Evolutionary conservation across 2,888 invertebrate genomes (phyloP), one percentile per base, ranked within the genome.

Genomic region (Limnephilus auricula): DNA sequence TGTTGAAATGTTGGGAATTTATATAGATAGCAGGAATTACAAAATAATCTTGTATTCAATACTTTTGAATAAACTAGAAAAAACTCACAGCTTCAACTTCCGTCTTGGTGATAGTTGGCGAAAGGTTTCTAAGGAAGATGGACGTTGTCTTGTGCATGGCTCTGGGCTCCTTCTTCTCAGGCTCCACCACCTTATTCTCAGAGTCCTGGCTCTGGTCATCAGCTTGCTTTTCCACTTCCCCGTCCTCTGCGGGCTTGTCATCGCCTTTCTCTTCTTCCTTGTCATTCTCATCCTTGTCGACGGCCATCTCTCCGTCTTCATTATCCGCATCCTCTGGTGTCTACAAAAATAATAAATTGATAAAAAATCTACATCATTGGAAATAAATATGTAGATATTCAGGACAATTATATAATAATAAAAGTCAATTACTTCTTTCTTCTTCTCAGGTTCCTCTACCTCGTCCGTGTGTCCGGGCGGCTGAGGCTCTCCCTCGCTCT

Each of bases 131-230:
- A 91, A 99, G 96, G 94, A 99, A 99, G 93, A 99, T 99, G 2
- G 99, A 99, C 40, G 99, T 98, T 0, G 99, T 99, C 94, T 99
- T 98, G 95, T 99, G 99, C 82, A 99, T 96, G 3, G 98, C 97
- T 89, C 97, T 96, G 0, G 97, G 97, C 93, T 95, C 95, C 93
- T 95, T 95, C 94, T 95, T 96, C 25, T 94, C 94, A 40, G 94
- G 94, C 83, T 95, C 95, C 84, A 94, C 94, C 37, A 93, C 93
- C 93, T 95, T 94, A 65, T 65, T 65, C 84, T 94, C 92, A n/a
- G 94, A 94, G 40, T 94, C 94, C n/a, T 94, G 93, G 92, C 95
- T 95, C 6, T 89, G 90, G 13, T 94, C 92, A 30, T 94, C 94
- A 34, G 94, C 94, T 89, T 95, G 96, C 6, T 96, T 96, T n/a